Base-by-base conservation (phyloP, 2,888 invertebrate species). In the Acanthococcus lagerstroemiae region DNA sequence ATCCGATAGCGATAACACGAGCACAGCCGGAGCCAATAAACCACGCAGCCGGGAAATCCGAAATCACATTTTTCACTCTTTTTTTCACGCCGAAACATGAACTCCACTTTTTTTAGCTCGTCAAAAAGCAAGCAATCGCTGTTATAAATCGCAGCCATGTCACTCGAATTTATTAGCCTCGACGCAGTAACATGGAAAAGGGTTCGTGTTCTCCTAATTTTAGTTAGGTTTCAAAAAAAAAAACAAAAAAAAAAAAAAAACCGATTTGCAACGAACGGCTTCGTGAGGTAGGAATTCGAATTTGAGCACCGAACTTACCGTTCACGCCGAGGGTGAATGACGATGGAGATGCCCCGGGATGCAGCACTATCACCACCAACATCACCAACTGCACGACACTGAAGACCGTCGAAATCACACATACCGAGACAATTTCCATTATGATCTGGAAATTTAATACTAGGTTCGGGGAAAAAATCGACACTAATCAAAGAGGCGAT, bases 401-500 rank as follows among this genome's bases (percentile, higher is more conserved):
- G 54, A 63, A 63, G 37, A 52, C 27, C 63, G 30, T 30, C 54
- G 63, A 63, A 63, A 63, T 63, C 52, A 37, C 54, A 44, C 63
- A 52, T 63, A 54, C 21, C 63, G 63, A 63, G 25, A 63, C 63
- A 52, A 63, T 63, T 63, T 63, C 63, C 63, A 63, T 63, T 63
- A 63, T 63, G 52, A 63, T 63, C 63, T 54, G 37, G 54, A 63
- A 54, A 54, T 54, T 54, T 54, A 54, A 24, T 54, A 52, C 54
- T 52, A 54, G 44, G 52, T 24, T 52, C 6, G 52, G 52, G 52
- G 22, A 52, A 52, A 52, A 63, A 63, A 54, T 63, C 63, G 63
- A 63, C 50, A 37, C 63, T 37, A 52, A 61, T 22, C 52, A 63
- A 54, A 52, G 63, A 52, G 63, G 37, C 52, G 63, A 63, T 63